These are phyloP conservation scores for Chalcosyrphus nemorum DNA, from an alignment of 2,888 invertebrate genomes.

Conservation along the genomic window DNA sequence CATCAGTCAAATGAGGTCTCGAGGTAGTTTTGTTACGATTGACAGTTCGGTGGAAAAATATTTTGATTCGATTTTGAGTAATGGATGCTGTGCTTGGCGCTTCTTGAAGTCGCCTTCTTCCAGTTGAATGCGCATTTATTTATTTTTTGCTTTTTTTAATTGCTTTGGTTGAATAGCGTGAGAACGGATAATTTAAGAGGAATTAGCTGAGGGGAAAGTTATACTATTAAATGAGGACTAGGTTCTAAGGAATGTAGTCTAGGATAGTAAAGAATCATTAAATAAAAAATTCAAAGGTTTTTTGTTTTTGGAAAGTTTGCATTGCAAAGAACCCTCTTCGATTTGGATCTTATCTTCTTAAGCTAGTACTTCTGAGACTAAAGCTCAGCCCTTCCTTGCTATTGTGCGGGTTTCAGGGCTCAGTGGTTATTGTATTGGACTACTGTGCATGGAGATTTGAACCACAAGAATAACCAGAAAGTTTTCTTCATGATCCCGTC, in stretches of 20 bases:
- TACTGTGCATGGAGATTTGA: too few relatives aligned
- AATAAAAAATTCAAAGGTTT: too few relatives aligned
- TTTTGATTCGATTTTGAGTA: slow-evolving; percentile 72
- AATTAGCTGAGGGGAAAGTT: slow-evolving; percentile 8
- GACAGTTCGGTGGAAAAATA: slow-evolving; percentile 72
- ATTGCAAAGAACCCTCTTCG: too few relatives aligned
- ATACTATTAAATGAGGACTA: background rate
- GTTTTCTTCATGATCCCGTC: too few relatives aligned
- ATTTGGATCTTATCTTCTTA: too few relatives aligned
- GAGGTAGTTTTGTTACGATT: slow-evolving; percentile 33
- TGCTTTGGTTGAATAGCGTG: slow-evolving; percentile 49
- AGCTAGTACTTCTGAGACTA: too few relatives aligned
- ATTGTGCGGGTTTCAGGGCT: too few relatives aligned
- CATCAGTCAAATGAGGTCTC: slow-evolving; percentile 40
- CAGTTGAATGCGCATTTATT: slow-evolving; percentile 10
- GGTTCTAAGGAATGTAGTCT: background rate
- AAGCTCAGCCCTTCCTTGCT: too few relatives aligned
- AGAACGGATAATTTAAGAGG: slow-evolving; percentile 50
- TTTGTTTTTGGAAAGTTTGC: too few relatives aligned
- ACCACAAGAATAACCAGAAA: too few relatives aligned
- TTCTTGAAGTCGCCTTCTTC: slow-evolving; percentile 50
- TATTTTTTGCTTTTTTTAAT: slow-evolving; percentile 34
- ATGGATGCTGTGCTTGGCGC: slow-evolving; percentile 63
- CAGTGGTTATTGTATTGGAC: too few relatives aligned
- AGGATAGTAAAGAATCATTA: too few relatives aligned